phyloP scores from a whole-genome alignment of 2,113 vertebrate genomes.

The Xiphophorus couchianus region DNA sequence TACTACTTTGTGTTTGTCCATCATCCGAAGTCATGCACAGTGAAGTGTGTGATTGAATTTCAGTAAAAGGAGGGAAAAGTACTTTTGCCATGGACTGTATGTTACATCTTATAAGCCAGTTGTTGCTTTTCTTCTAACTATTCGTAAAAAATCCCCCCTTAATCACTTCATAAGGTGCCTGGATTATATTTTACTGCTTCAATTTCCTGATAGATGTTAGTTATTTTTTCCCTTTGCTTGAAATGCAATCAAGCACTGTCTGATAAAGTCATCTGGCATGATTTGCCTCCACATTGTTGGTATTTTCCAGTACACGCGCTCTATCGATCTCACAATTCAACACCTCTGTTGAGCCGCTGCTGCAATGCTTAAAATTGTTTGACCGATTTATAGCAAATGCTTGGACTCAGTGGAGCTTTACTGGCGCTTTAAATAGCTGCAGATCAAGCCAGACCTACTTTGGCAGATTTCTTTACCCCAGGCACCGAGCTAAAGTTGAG shows the following conservation, averaged over 20 bases:
- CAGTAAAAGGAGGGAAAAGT: too few species aligned
- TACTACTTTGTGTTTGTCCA: not conserved
- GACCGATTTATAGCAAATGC: constrained; percentile 55
- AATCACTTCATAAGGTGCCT: constrained; percentile 5
- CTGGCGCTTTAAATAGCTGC: constrained; percentile 66
- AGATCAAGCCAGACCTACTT: constrained; percentile 70
- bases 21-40: not conserved
- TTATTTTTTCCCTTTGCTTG: not conserved
- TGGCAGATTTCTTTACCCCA: constrained; percentile 21
- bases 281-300: constrained; percentile 16
- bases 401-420: constrained; percentile 52
- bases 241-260: not conserved
- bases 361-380: constrained; percentile 57
- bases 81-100: too few species aligned
- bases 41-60: not conserved
- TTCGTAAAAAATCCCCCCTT: not conserved
- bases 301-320: not conserved
- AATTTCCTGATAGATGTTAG: not conserved
- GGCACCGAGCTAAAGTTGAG: constrained; percentile 32
- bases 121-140: too few species aligned
- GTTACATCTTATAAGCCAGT: too few species aligned
- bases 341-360: constrained; percentile 14
- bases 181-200: not conserved
- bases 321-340: constrained; percentile 9
- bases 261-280: not conserved